Evolutionary conservation across 2,113 vertebrate species (phyloP), one percentile per base, ranked within the genome.

Genomic region (Gracilinanus agilis): DNA sequence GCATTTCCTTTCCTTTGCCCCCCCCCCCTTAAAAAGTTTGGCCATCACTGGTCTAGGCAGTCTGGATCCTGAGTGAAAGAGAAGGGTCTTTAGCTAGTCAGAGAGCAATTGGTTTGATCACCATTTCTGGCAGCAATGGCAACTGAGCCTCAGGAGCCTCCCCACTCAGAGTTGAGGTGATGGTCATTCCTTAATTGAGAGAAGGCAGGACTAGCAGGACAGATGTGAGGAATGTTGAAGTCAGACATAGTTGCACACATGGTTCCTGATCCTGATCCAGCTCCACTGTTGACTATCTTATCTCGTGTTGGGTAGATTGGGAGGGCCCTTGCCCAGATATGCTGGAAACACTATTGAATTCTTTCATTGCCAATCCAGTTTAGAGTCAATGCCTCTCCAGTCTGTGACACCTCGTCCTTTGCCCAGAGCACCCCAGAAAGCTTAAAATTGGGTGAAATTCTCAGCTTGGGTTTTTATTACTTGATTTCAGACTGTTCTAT

Each of bases 401-500:
- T 75, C 12, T 94, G 13, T 44, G 90, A 49, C 6, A 25, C 44
- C 12, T 54, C 2, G 16, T 3, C 3, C 93, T 96, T 95, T 90
- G 56, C 61, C 90, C 93, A 90, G 93, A 92, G 40, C 92, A 55
- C 56, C 93, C 11, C 92, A 49, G 92, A 54, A 96, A 92, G 8
- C 25, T 94, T 96, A 96, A 90, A 61, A 10, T 7, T 44, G 29
- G 95, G 67, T 95, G 55, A 23, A 40, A 23, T 83, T 40, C 34
- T 83, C 19, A 83, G n/a, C 40, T 40, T 83, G 12, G 67, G 67
- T 97, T 98, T 97, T 95, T 91, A 56, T 96, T 97, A 95, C 92
- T 98, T 90, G 95, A 93, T 98, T 97, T 75, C 97, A 99, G 99
- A 97, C 98, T 99, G 93, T 99, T 99, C 97, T 99, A 99, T 83